Evolutionary conservation across 2,797 vertebrate species (phyloP).

Genomic region (Saxicola maurus): DNA sequence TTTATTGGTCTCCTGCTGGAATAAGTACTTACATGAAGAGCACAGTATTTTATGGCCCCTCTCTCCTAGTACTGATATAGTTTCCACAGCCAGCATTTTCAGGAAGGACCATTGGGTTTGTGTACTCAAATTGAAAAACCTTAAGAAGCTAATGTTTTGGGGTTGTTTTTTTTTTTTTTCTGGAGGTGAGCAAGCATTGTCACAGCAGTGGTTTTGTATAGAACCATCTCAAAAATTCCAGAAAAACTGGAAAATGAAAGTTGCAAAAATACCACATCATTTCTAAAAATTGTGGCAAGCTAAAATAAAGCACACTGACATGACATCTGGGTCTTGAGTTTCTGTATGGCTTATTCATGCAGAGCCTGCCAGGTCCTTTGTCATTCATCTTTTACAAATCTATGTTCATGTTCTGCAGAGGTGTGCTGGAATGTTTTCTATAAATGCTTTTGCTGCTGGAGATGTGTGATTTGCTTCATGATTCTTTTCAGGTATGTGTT

Average conservation of each 20-base stretch:
- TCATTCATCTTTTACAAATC: neutral
- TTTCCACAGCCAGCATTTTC: neutral
- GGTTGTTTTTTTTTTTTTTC: rapidly evolving
- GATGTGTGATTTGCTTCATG: rapidly evolving
- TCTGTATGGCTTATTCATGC: neutral
- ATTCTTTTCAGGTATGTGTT: neutral
- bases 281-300: neutral
- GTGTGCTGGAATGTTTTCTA: neutral
- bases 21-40: neutral
- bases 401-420: neutral
- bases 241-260: neutral
- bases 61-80: neutral
- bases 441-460: neutral
- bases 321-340: neutral
- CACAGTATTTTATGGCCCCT: neutral
- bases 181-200: neutral
- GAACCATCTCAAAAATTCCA: neutral
- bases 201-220: rapidly evolving
- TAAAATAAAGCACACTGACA: neutral
- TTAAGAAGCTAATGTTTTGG: neutral
- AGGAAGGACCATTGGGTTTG: neutral
- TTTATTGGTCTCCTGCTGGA: neutral
- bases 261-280: neutral
- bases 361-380: neutral
- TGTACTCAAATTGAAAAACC: neutral